Evolutionary conservation across 2,797 vertebrate genomes (phyloP).

Genomic region (Remorina albescens): DNA sequence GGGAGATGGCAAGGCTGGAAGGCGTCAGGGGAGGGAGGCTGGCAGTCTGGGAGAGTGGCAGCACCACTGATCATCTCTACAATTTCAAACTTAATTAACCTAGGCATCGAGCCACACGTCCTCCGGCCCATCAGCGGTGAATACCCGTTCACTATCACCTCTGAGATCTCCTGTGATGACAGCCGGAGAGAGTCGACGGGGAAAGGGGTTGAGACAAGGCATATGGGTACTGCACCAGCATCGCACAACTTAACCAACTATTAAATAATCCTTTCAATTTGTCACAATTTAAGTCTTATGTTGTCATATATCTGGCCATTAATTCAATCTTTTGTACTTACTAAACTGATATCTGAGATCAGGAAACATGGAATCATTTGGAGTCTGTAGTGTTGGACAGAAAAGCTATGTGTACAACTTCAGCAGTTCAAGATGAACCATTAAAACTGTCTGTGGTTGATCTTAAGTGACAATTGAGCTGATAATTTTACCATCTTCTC

Average conservation of each 20-base stretch:
- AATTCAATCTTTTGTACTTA: neutral
- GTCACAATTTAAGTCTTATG: neutral
- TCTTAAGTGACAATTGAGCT: neutral
- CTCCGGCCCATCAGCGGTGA: slow-evolving; percentile 59
- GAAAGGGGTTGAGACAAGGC: slow-evolving; percentile 37
- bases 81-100: slow-evolving; percentile 87
- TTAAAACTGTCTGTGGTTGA: slow-evolving; percentile 1
- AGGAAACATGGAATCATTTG: neutral
- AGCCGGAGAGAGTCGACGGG: slow-evolving; percentile 23
- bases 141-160: slow-evolving; percentile 59
- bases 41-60: slow-evolving; percentile 69
- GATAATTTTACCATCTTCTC: slow-evolving; percentile 6
- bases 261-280: slow-evolving; percentile 33
- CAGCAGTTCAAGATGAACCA: neutral
- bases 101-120: slow-evolving; percentile 57
- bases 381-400: neutral
- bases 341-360: slow-evolving; percentile 1
- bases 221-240: slow-evolving; percentile 44
- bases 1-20: slow-evolving; percentile 11
- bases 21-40: slow-evolving; percentile 19
- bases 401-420: neutral
- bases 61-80: slow-evolving; percentile 77
- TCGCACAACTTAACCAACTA: slow-evolving; percentile 27
- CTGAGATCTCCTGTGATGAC: slow-evolving; percentile 59
- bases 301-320: neutral